Evolutionary conservation across 2,888 invertebrate species (phyloP).

Genomic region (Theretra japonica): DNA sequence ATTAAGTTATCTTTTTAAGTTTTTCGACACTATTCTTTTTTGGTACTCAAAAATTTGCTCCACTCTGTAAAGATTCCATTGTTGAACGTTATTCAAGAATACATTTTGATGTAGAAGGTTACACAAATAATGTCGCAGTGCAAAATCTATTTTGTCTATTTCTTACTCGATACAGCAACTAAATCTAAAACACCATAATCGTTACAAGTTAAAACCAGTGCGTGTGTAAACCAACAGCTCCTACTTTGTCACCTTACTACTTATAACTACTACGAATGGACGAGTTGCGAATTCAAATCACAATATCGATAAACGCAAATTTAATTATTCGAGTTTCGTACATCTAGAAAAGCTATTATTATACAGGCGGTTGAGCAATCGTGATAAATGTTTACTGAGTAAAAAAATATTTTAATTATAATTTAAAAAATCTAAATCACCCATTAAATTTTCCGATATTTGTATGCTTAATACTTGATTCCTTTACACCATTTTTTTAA

Average conservation of each 20-base stretch:
- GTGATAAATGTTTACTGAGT: background rate
- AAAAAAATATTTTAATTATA: background rate
- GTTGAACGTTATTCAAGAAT: background rate
- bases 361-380: background rate
- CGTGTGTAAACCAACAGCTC: constrained; percentile 5
- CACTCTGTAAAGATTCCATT: too few relatives aligned
- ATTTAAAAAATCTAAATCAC: background rate
- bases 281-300: constrained; percentile 19
- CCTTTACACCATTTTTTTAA: background rate
- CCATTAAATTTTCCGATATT: too few relatives aligned
- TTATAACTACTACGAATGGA: constrained; percentile 12
- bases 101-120: background rate
- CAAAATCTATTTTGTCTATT: background rate
- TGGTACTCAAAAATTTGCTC: too few relatives aligned
- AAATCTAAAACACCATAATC: constrained; percentile 10
- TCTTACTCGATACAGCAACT: constrained; percentile 8
- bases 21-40: too few relatives aligned
- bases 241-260: constrained; percentile 12
- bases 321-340: background rate
- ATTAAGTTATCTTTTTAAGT: background rate
- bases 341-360: background rate
- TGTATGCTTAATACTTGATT: too few relatives aligned
- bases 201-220: constrained; percentile 20
- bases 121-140: constrained; percentile 1
- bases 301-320: background rate